Percentiles rank a stretch among this genome's conserved stretches.
phyloP scores from a whole-genome alignment of 2,888 invertebrate species.

The Philaethria dido region DNA sequence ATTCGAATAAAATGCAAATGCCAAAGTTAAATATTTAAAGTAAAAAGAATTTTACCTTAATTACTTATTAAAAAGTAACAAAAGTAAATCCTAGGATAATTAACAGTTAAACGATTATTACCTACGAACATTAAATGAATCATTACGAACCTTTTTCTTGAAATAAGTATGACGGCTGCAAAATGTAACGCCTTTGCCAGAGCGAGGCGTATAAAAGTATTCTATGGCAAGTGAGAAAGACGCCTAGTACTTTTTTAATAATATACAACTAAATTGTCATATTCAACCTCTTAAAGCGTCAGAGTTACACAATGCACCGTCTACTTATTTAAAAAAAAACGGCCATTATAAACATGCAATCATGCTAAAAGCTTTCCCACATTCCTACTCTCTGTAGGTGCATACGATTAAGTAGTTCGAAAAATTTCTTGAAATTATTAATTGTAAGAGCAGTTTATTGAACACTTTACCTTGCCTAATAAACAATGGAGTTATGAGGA shows the following conservation, averaged over 20 bases:
- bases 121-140: conserved; percentile 37
- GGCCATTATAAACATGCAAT: conserved; percentile 60
- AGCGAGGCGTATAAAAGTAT: neutral
- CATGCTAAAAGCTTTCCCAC: conserved; percentile 74
- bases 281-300: neutral
- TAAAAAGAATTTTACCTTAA: conserved; percentile 37
- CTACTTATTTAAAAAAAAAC: conserved; percentile 43
- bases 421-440: conserved; percentile 74
- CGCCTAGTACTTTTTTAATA: conserved; percentile 12
- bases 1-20: conserved; percentile 32
- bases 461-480: conserved; percentile 65
- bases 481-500: conserved; percentile 58
- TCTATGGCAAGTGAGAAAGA: neutral
- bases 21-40: conserved; percentile 34
- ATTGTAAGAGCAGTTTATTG: conserved; percentile 73
- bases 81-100: conserved; percentile 41
- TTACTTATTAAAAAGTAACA: conserved; percentile 34
- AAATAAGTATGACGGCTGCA: conserved; percentile 35
- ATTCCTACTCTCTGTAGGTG: conserved; percentile 69
- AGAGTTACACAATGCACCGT: neutral
- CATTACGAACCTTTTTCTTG: conserved; percentile 32
- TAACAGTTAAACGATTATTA: conserved; percentile 39
- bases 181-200: neutral
- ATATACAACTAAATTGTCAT: conserved; percentile 15
- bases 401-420: conserved; percentile 73